Evolutionary conservation across 1,140 invertebrate genomes (phyloP).

Genomic region (Lepidostoma basale): DNA sequence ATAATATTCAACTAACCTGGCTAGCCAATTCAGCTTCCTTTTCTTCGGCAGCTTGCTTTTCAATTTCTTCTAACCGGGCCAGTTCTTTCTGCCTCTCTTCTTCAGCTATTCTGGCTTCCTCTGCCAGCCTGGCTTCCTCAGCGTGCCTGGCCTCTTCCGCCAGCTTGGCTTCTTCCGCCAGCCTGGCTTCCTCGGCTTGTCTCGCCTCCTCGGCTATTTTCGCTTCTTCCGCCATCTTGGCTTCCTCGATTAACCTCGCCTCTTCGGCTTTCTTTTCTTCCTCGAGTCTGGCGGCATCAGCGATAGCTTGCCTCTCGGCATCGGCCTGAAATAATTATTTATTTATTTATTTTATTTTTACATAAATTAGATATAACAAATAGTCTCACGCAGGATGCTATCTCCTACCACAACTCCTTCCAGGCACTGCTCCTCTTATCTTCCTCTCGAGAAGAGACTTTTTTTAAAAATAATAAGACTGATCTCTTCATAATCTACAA

Average conservation of each 20-base stretch:
- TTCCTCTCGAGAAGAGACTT: no score
- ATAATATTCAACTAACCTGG: constrained; percentile 51
- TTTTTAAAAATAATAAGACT: no score
- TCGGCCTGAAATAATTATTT: constrained; percentile 32
- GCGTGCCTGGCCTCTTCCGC: constrained; percentile 59
- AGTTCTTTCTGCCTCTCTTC: constrained; percentile 63
- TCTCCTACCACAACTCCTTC: no score
- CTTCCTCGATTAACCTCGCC: constrained; percentile 59
- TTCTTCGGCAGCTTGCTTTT: constrained; percentile 63
- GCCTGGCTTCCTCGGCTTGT: constrained; percentile 39
- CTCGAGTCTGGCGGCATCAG: constrained; percentile 36
- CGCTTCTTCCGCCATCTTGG: constrained; percentile 56
- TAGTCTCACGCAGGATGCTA: no score
- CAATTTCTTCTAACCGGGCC: constrained; percentile 59
- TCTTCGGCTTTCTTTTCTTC: constrained; percentile 56
- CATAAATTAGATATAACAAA: no score
- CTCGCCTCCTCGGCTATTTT: constrained; percentile 52
- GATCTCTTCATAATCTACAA: no score
- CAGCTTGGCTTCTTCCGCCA: constrained; percentile 51
- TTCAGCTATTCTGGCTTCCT: constrained; percentile 57
- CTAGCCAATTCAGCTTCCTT: constrained; percentile 65
- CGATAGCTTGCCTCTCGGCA: constrained; percentile 39
- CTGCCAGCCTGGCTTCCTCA: constrained; percentile 60
- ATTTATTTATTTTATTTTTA: no score
- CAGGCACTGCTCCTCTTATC: no score